Conservation (phyloP, 1,140 invertebrate genomes). For the Drosophila serrata region DNA sequence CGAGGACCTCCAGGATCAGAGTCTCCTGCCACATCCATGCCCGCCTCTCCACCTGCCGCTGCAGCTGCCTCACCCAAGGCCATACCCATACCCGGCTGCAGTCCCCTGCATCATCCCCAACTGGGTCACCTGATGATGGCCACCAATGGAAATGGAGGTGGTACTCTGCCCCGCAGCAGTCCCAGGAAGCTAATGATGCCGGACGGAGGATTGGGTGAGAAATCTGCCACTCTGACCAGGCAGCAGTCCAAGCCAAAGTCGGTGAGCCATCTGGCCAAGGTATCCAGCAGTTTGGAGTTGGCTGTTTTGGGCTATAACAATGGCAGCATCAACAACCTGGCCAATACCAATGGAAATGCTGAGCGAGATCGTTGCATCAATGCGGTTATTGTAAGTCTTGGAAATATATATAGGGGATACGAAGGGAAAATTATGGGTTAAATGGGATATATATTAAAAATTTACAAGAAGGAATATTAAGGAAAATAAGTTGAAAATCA, state of each 20-base stretch:
- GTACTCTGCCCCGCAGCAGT: conserved; percentile 73
- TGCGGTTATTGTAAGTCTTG: conserved; percentile 80
- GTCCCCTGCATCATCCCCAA: conserved; percentile 54
- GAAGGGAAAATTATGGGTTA: background rate
- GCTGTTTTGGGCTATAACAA: conserved; percentile 49
- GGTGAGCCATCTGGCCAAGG: conserved; percentile 64
- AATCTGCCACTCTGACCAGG: conserved; percentile 76
- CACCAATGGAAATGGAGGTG: conserved; percentile 63
- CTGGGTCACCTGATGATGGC: conserved; percentile 63
- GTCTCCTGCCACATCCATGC: background rate
- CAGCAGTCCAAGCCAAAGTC: conserved; percentile 60
- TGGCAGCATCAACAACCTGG: conserved; percentile 8
- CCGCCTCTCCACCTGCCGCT: background rate
- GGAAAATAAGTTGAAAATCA: background rate
- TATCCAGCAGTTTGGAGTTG: conserved; percentile 68
- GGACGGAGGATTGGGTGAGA: conserved; percentile 37
- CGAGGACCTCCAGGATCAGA: background rate
- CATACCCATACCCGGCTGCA: conserved; percentile 5
- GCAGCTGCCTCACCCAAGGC: conserved; percentile 14
- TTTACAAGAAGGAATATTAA: too few species aligned
- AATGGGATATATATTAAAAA: too few species aligned
- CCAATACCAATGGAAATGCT: conserved; percentile 1
- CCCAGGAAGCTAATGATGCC: conserved; percentile 66
- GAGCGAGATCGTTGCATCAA: conserved; percentile 82
- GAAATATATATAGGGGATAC: background rate